Evolutionary conservation across 2,113 vertebrate genomes (phyloP).

Genomic region (mouse (Mus musculus)): DNA sequence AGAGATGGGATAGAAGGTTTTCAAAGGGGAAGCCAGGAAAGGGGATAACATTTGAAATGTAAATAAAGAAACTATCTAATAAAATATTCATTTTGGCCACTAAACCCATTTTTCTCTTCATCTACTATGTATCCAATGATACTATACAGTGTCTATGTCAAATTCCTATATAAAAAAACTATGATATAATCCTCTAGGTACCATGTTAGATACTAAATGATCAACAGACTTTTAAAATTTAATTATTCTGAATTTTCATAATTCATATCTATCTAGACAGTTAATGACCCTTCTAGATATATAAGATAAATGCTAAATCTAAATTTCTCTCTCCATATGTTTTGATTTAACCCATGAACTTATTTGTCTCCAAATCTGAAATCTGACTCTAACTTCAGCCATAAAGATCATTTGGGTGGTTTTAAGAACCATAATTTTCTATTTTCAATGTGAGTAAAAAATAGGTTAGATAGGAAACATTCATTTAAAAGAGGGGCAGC

Average conservation of each 20-base stretch:
- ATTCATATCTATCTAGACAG: neutral
- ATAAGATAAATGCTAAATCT: neutral
- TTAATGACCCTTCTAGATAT: neutral
- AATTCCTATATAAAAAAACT: neutral
- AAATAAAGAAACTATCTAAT: too few relatives aligned
- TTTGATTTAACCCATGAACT: neutral
- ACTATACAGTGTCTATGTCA: neutral
- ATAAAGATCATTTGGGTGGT: neutral
- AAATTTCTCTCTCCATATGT: neutral
- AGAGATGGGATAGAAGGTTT: too few relatives aligned
- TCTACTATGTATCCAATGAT: neutral
- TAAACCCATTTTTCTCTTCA: neutral
- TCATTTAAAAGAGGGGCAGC: neutral
- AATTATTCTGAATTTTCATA: neutral
- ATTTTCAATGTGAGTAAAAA: conserved; percentile 2
- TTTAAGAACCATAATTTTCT: conserved; percentile 11
- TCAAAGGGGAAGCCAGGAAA: too few relatives aligned
- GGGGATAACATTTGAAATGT: too few relatives aligned
- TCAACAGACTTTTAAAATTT: neutral
- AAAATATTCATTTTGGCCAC: neutral
- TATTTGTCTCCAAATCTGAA: conserved; percentile 13
- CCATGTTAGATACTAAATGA: neutral
- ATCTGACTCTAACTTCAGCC: neutral
- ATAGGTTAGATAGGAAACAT: neutral
- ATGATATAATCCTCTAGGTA: neutral